Percentiles rank a stretch among this genome's conserved stretches.
These are phyloP conservation scores for Adelosebastes latens DNA, from an alignment of 2,797 vertebrate genomes.

Conservation along the genomic window DNA sequence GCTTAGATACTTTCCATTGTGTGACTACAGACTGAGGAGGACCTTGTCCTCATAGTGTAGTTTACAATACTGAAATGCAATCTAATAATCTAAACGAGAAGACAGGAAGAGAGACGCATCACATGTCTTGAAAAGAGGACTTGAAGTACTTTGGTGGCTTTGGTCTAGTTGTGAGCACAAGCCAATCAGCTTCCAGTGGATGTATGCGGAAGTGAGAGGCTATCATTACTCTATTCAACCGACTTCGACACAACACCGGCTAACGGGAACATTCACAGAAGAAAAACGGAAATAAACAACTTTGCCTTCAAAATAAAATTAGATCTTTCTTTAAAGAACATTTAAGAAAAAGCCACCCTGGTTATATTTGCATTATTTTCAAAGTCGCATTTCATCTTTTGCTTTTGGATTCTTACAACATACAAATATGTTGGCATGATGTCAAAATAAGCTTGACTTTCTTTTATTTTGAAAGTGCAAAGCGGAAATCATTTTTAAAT, in stretches of 20 bases:
- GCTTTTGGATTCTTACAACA: fast-evolving
- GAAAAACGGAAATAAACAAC: background rate
- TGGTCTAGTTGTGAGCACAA: background rate
- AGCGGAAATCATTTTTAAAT: background rate
- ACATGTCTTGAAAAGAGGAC: background rate
- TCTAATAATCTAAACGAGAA: background rate
- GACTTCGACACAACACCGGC: background rate
- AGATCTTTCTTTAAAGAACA: fast-evolving
- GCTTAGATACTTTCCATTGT: background rate
- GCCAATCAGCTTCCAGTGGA: conserved; percentile 46
- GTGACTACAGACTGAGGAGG: background rate
- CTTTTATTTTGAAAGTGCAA: conserved; percentile 18
- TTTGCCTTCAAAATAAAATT: conserved; percentile 22
- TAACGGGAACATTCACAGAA: background rate
- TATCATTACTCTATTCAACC: no score
- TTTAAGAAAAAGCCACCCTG: fast-evolving
- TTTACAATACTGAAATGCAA: background rate
- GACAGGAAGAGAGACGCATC: background rate
- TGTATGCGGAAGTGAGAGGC: conserved; percentile 64
- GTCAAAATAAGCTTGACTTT: fast-evolving
- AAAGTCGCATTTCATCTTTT: fast-evolving
- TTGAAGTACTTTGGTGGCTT: background rate
- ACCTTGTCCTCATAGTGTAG: background rate
- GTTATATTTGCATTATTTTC: fast-evolving
- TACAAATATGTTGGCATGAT: no score